These are phyloP conservation scores for Cydia amplana DNA, from an alignment of 1,140 invertebrate genomes.

Conservation along the genomic window DNA sequence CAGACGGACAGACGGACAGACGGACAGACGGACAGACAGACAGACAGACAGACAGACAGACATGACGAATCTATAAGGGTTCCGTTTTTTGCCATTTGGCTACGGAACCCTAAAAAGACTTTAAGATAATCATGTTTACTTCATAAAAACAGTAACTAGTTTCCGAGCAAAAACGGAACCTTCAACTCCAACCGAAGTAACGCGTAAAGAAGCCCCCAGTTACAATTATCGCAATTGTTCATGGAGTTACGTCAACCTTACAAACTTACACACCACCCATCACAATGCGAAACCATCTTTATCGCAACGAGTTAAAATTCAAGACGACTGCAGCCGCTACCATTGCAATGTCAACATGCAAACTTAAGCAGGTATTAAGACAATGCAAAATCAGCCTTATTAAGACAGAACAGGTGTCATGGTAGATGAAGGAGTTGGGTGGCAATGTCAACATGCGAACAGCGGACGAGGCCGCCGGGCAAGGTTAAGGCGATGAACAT, in stretches of 20 bases:
- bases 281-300: background rate
- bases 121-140: conserved; percentile 1
- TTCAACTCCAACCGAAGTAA: conserved; percentile 17
- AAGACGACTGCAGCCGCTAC: background rate
- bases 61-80: too few species aligned
- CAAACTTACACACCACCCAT: conserved; percentile 12
- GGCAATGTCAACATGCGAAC: conserved; percentile 48
- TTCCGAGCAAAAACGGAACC: conserved; percentile 9
- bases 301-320: background rate
- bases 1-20: too few species aligned
- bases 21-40: too few species aligned
- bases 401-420: conserved; percentile 1
- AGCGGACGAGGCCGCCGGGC: conserved; percentile 52
- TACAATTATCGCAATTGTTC: conserved; percentile 27
- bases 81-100: too few species aligned
- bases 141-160: conserved; percentile 13
- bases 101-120: too few species aligned
- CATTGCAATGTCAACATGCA: conserved; percentile 41
- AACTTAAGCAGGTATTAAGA: conserved; percentile 16
- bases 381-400: conserved; percentile 1
- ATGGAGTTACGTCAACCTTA: conserved; percentile 6
- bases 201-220: background rate
- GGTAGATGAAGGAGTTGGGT: conserved; percentile 5
- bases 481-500: conserved; percentile 55
- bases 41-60: too few species aligned